A percentile compares a stretch with the other conserved stretches of the same genome.
These are phyloP conservation scores for Labeo rohita DNA, from an alignment of 2,113 vertebrate species.

Conservation along the genomic window DNA sequence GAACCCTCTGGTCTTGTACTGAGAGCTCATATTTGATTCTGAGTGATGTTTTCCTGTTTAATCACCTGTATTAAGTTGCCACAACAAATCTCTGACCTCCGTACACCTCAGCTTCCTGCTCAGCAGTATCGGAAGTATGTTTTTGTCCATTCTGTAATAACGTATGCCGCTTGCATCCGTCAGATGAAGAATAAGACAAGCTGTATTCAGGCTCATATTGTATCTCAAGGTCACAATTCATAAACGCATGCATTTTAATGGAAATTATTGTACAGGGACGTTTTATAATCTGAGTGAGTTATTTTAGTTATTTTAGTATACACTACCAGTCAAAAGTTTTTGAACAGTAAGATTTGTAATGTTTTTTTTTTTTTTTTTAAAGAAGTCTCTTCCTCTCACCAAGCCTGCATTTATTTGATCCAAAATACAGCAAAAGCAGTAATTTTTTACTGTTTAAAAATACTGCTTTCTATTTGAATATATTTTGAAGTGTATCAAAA, in stretches of 20 bases:
- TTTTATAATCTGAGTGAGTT: no score
- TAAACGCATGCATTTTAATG: background rate
- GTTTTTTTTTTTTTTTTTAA: no score
- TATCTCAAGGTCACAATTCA: background rate
- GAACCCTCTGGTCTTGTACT: background rate
- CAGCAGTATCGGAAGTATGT: background rate
- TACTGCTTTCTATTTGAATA: no score
- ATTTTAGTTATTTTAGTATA: no score
- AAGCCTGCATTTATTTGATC: no score
- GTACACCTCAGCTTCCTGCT: background rate
- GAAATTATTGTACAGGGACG: background rate
- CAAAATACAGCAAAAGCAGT: no score
- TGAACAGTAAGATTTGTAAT: no score
- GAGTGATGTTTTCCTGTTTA: constrained; percentile 9
- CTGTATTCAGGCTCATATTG: background rate
- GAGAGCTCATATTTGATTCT: background rate
- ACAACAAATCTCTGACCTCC: background rate
- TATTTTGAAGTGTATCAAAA: no score
- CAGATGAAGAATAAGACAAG: background rate
- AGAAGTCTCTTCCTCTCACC: no score
- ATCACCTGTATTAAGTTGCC: background rate
- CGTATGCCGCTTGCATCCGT: background rate
- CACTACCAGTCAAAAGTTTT: no score
- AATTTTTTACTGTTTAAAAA: no score
- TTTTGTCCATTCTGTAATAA: background rate